Percentiles rank a stretch among this genome's conserved stretches.
phyloP scores from a whole-genome alignment of 2,797 vertebrate species.

The Periparus ater region DNA sequence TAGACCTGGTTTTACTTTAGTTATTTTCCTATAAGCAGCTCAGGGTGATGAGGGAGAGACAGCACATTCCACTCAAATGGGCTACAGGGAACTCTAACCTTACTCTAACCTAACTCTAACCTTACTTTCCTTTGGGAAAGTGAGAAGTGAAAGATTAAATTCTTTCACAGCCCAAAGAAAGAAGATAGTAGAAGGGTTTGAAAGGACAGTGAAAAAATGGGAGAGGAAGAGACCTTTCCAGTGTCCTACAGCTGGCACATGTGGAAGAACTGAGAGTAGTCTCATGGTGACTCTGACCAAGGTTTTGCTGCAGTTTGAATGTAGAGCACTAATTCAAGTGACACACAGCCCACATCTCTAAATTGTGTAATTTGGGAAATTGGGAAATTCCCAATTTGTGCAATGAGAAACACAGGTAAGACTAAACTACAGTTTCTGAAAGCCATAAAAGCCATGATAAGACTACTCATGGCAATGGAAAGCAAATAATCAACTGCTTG shows the following conservation, averaged over 20 bases:
- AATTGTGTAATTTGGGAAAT: rapidly evolving
- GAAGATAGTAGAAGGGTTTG: neutral
- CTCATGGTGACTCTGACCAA: neutral
- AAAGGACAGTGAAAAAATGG: neutral
- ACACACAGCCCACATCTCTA: neutral
- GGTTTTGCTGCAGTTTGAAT: neutral
- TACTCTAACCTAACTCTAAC: neutral
- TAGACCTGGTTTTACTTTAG: neutral
- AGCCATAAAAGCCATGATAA: neutral
- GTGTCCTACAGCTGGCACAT: neutral
- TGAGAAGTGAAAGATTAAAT: neutral
- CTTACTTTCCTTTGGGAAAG: neutral
- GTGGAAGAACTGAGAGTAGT: neutral
- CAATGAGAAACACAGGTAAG: neutral
- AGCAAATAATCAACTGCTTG: neutral
- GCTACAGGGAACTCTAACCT: neutral
- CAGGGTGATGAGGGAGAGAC: neutral
- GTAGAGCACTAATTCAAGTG: neutral
- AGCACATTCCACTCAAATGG: neutral
- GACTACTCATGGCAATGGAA: neutral
- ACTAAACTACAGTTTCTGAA: neutral
- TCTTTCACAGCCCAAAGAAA: neutral
- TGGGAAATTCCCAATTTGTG: neutral
- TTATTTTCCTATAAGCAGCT: neutral
- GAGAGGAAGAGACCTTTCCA: neutral